Base-by-base conservation (phyloP, 2,797 vertebrate species). In the Rhabdomys pumilio region DNA sequence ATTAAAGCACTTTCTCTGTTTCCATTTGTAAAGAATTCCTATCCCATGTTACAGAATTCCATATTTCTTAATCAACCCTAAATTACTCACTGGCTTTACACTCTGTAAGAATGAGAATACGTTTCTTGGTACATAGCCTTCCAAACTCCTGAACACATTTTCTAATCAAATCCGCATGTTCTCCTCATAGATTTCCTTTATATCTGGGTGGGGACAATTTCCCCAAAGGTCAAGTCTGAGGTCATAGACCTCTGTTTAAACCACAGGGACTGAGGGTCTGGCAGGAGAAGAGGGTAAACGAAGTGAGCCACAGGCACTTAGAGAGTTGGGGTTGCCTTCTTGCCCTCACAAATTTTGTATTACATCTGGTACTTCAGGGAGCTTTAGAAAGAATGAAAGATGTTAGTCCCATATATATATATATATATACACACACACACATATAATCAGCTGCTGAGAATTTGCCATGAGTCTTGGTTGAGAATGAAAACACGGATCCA, bases 151-250 rank as follows among this genome's bases (percentile, higher is more conserved):
- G 93, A 98, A 96, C 75, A 94, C 88, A 91, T 89, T 97, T 96
- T 89, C 93, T 97, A 98, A 98, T 98, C 96, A 97, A 97, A 97
- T 97, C 97, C 96, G 94, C 84, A 96, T 96, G 97, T 95, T 95
- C 95, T 91, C 8, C 44, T 97, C 86, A 95, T 90, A 96, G 95
- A 97, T 88, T 89, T 81, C 89, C 89, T 96, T 96, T 96, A 93
- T 92, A 94, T 97, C 83, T 97, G 97, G 96, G 97, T 97, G 96
- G 94, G 95, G 96, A 97, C 94, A 91, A 90, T 88, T 94, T 97
- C 95, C 93, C 94, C 92, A 86, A 96, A 96, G 95, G 96, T 98
- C 96, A 97, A 96, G 86, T 90, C 63, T 97, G 96, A 98, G 93
- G 97, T 96, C 94, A 95, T 92, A 97, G 82, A 86, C 93, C 96